Conservation (phyloP, 2,797 vertebrate genomes). For the Sebastolobus alascanus region DNA sequence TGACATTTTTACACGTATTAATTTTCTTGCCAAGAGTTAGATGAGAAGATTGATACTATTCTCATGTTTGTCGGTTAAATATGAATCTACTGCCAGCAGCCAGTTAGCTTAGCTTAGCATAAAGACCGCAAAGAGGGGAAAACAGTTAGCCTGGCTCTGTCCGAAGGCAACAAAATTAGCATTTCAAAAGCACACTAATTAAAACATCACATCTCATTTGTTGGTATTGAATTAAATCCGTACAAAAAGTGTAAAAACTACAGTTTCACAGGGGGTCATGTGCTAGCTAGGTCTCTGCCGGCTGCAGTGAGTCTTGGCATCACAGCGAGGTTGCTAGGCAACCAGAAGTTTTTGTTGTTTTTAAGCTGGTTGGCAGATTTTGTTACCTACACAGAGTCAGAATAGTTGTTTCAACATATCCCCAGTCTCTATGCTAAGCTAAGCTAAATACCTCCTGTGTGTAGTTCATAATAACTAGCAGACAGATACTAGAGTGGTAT, state of each 20-base stretch:
- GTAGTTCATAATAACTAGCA: not conserved
- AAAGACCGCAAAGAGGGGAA: not conserved
- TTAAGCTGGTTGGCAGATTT: too few species aligned
- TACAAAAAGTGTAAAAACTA: not conserved
- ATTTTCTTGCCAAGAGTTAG: not conserved
- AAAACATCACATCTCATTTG: not conserved
- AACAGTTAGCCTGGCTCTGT: not conserved
- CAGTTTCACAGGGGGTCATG: not conserved
- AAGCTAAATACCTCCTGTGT: not conserved
- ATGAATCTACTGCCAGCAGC: not conserved
- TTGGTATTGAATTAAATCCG: not conserved
- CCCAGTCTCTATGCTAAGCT: not conserved
- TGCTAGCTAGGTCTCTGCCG: not conserved
- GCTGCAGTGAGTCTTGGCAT: not conserved
- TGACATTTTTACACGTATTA: not conserved
- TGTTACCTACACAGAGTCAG: too few species aligned
- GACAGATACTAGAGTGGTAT: not conserved
- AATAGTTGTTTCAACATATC: not conserved
- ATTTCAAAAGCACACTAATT: not conserved
- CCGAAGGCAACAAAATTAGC: not conserved
- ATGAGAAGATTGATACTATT: not conserved
- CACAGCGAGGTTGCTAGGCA: not conserved
- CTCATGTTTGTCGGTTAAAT: not conserved
- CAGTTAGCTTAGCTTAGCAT: not conserved
- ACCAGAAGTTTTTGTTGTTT: not conserved